A percentile compares a stretch with the other conserved stretches of the same genome.
These are phyloP conservation scores for Gouania willdenowi DNA, from an alignment of 2,797 vertebrate genomes.

Conservation along the genomic window DNA sequence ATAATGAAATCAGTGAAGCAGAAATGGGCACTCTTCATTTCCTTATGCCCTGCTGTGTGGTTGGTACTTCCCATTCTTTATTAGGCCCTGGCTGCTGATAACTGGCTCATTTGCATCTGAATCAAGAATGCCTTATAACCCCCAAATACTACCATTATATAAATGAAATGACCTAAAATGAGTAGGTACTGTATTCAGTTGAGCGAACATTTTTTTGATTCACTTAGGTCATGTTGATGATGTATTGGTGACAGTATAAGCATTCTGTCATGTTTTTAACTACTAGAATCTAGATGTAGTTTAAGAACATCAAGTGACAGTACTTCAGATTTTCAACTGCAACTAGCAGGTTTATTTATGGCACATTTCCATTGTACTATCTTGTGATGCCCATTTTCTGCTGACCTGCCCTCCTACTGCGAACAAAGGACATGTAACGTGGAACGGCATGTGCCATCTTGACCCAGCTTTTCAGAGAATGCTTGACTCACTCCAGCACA, in stretches of 20 bases:
- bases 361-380: conserved; percentile 3
- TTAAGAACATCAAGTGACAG: not conserved
- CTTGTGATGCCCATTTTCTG: conserved; percentile 13
- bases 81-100: conserved; percentile 70
- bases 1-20: conserved; percentile 81
- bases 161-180: conserved; percentile 77
- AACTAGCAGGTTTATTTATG: conserved; percentile 10
- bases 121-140: conserved; percentile 74
- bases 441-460: conserved; percentile 36
- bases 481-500: conserved; percentile 26
- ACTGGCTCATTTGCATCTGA: conserved; percentile 78
- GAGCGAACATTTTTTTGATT: conserved; percentile 41
- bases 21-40: conserved; percentile 82
- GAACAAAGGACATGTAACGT: conserved; percentile 48
- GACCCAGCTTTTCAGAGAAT: conserved; percentile 31
- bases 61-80: conserved; percentile 77
- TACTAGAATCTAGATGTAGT: conserved; percentile 7
- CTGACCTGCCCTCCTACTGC: conserved; percentile 44
- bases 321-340: conserved; percentile 1
- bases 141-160: conserved; percentile 49
- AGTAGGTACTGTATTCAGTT: conserved; percentile 52
- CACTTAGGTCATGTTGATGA: conserved; percentile 16
- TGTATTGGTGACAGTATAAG: not conserved
- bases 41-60: conserved; percentile 66
- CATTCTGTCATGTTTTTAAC: not conserved